Evolutionary conservation across 2,888 invertebrate species (phyloP).

Genomic region (Tetheella fluctuosa): DNA sequence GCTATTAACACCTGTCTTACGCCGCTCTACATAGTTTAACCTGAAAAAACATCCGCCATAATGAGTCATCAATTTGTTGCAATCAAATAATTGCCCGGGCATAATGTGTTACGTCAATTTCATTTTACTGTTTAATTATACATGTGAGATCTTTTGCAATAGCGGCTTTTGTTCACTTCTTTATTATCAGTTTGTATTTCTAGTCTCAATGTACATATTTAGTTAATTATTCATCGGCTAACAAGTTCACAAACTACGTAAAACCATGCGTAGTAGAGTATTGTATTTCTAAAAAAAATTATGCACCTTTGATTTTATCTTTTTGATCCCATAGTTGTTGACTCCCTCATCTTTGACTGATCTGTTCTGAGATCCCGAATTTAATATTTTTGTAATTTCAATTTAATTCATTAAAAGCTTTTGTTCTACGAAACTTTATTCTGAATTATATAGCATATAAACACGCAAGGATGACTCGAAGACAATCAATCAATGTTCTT

Average conservation of each 20-base stretch:
- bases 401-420: no score
- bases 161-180: conserved; percentile 6
- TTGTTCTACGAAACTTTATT: not conserved
- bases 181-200: not conserved
- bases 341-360: no score
- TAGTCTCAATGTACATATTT: no score
- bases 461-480: conserved; percentile 12
- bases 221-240: no score
- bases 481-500: conserved; percentile 12
- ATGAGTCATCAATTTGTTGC: conserved; percentile 48
- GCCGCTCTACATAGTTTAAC: conserved; percentile 63
- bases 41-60: conserved; percentile 65
- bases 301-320: no score
- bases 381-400: no score
- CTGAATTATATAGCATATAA: not conserved
- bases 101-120: conserved; percentile 39
- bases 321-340: not conserved
- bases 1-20: conserved; percentile 46
- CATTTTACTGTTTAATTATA: conserved; percentile 26
- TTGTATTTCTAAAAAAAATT: no score
- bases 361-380: no score
- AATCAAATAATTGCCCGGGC: conserved; percentile 35
- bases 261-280: no score
- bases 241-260: no score
- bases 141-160: not conserved